Conservation (phyloP, 2,888 invertebrate genomes). For the Oscheius sp. region DNA sequence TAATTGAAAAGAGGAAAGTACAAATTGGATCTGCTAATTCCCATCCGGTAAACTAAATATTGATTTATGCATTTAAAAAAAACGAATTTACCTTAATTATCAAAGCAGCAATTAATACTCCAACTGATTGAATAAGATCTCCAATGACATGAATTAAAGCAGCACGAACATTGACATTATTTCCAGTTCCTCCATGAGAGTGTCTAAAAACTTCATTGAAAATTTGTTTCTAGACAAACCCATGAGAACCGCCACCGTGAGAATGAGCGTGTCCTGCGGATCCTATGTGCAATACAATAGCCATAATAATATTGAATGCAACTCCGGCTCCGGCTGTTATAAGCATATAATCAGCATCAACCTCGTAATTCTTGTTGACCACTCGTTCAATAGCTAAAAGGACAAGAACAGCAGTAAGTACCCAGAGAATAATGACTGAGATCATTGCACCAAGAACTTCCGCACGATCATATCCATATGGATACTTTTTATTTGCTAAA, state of each 20-base stretch:
- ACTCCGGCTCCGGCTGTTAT: constrained; percentile 93
- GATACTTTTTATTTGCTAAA: constrained; percentile 82
- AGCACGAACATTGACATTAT: constrained; percentile 80
- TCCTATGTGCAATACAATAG: constrained; percentile 53
- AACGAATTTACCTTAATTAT: constrained; percentile 79
- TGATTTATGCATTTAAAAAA: not conserved
- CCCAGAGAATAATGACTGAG: constrained; percentile 95
- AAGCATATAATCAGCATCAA: constrained; percentile 83
- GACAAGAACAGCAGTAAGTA: constrained; percentile 91
- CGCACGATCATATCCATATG: constrained; percentile 91
- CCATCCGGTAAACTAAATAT: constrained; percentile 75
- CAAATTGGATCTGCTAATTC: constrained; percentile 94
- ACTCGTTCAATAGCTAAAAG: constrained; percentile 90
- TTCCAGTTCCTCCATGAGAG: constrained; percentile 39
- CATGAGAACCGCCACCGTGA: constrained; percentile 42
- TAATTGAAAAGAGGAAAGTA: constrained; percentile 91
- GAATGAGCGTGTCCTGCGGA: constrained; percentile 58
- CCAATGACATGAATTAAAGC: constrained; percentile 96
- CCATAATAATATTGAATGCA: constrained; percentile 81
- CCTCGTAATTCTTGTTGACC: constrained; percentile 76
- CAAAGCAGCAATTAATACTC: constrained; percentile 88
- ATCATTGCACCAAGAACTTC: constrained; percentile 58
- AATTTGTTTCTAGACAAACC: too few species aligned
- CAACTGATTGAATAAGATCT: constrained; percentile 91
- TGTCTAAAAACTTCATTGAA: too few species aligned